Percentiles rank a stretch among this genome's conserved stretches.
Evolutionary conservation across 2,113 vertebrate genomes (phyloP).

Genomic region (Cochlearius cochlearius): DNA sequence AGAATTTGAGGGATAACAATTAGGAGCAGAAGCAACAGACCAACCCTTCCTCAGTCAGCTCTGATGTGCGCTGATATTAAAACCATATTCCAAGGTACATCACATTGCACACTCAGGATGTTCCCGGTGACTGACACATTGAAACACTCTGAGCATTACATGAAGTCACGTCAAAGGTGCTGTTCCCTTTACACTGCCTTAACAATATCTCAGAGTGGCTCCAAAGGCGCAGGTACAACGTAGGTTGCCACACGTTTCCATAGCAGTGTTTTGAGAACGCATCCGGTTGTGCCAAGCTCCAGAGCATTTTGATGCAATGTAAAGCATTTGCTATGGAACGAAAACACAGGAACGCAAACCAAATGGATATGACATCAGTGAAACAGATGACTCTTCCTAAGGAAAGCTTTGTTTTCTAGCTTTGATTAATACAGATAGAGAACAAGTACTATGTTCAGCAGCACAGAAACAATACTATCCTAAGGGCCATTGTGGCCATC

Average conservation of each 20-base stretch:
- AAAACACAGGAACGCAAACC: neutral
- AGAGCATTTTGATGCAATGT: neutral
- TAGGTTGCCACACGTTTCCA: neutral
- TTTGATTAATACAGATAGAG: neutral
- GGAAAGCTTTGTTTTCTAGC: neutral
- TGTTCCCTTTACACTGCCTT: neutral
- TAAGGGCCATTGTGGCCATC: neutral
- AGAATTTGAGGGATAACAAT: neutral
- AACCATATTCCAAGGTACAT: neutral
- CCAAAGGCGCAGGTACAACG: neutral
- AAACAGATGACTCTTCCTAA: neutral
- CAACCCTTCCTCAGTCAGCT: neutral
- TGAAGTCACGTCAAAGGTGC: neutral
- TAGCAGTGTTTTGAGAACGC: neutral
- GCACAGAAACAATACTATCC: conserved; percentile 1
- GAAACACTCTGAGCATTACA: neutral
- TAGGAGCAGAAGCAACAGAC: neutral
- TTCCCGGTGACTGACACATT: neutral
- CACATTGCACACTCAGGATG: neutral
- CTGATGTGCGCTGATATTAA: neutral
- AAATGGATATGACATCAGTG: neutral
- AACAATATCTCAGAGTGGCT: neutral
- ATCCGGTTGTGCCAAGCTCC: neutral
- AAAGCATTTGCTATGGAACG: neutral
- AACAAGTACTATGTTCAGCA: neutral